These are phyloP conservation scores for Muntiacus reevesi DNA, from an alignment of 2,113 vertebrate genomes.

Conservation along the genomic window DNA sequence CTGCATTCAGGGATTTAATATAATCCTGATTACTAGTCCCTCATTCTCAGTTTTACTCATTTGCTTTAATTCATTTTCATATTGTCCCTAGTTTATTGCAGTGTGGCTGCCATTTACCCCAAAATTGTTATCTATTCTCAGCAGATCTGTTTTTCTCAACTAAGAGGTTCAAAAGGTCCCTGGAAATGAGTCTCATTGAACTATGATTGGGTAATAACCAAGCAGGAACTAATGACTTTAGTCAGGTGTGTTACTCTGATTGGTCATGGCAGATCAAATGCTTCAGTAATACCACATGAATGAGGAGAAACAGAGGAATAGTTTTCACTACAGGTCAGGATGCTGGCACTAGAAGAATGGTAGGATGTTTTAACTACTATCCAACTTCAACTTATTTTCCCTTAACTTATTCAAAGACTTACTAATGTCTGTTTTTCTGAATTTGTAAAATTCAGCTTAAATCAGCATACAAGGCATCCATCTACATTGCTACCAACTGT, in stretches of 20 bases:
- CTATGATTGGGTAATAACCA: background rate
- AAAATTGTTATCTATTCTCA: background rate
- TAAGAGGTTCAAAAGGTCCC: background rate
- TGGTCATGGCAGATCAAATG: background rate
- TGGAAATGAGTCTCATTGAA: background rate
- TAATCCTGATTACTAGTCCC: background rate
- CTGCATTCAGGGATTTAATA: background rate
- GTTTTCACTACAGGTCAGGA: background rate
- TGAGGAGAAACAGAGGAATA: background rate
- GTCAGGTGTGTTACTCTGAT: background rate
- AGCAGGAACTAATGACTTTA: background rate
- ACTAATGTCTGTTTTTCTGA: background rate
- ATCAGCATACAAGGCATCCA: background rate
- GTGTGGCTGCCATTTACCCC: background rate
- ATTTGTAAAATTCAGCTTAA: background rate
- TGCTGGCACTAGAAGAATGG: background rate
- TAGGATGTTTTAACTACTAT: background rate
- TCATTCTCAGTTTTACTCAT: background rate
- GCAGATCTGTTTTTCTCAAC: background rate
- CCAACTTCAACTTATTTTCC: background rate
- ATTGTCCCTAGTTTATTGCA: background rate
- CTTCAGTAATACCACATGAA: background rate
- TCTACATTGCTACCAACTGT: background rate
- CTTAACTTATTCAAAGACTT: background rate
- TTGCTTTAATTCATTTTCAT: slow-evolving; percentile 4